phyloP scores from a whole-genome alignment of 2,888 invertebrate species.

The Cataglyphis altisquamis region DNA sequence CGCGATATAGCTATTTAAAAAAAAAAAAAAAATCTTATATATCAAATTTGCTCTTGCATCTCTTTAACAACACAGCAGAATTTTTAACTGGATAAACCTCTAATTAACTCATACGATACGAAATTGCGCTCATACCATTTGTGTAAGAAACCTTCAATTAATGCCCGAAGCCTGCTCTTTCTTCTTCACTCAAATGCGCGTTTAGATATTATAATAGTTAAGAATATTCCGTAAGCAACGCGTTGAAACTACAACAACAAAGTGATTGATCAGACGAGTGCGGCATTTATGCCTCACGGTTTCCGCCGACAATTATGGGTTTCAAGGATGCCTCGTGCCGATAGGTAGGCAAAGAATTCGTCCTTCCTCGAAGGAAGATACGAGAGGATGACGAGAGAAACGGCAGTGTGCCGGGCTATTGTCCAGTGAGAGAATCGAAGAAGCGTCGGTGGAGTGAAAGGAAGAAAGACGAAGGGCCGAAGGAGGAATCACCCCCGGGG shows the following conservation, averaged over 20 bases:
- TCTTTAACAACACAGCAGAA: not conserved
- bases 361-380: slow-evolving; percentile 70
- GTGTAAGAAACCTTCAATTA: slow-evolving; percentile 41
- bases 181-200: not conserved
- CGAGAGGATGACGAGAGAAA: slow-evolving; percentile 61
- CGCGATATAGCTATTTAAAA: not conserved
- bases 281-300: slow-evolving; percentile 64
- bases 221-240: slow-evolving; percentile 55
- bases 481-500: slow-evolving; percentile 70
- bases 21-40: not conserved
- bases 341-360: slow-evolving; percentile 69
- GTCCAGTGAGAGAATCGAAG: slow-evolving; percentile 56
- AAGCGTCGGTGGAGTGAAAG: slow-evolving; percentile 62
- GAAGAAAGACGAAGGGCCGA: slow-evolving; percentile 40
- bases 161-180: not conserved
- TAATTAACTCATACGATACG: not conserved
- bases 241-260: slow-evolving; percentile 46
- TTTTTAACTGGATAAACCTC: not conserved
- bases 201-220: slow-evolving; percentile 57
- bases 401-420: slow-evolving; percentile 46
- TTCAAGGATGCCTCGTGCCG: slow-evolving; percentile 66
- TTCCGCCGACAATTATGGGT: slow-evolving; percentile 69
- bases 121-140: not conserved
- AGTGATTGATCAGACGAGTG: slow-evolving; percentile 67
- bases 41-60: not conserved